Evolutionary conservation across 2,888 invertebrate species (phyloP).

Genomic region (Stramonita haemastoma): DNA sequence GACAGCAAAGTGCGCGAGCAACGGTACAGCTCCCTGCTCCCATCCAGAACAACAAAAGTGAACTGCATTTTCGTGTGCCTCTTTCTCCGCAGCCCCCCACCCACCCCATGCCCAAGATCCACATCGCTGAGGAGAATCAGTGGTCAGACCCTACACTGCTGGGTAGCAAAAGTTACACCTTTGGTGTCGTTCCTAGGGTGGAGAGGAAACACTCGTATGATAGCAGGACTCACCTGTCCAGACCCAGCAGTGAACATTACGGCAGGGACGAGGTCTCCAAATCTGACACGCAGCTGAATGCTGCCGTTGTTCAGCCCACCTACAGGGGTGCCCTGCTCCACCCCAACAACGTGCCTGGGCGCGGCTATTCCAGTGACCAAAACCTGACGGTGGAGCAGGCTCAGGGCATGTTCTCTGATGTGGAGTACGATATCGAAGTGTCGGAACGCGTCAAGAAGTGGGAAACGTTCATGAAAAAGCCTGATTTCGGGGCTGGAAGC

Average conservation of each 20-base stretch:
- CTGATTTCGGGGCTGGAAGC: constrained; percentile 3
- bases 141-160: constrained; percentile 21
- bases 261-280: constrained; percentile 62
- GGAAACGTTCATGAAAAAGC: constrained; percentile 67
- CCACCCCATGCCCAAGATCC: constrained; percentile 40
- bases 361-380: constrained; percentile 53
- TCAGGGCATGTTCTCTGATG: constrained; percentile 72
- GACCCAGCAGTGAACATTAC: constrained; percentile 46
- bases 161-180: constrained; percentile 28
- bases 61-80: constrained; percentile 47
- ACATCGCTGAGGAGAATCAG: constrained; percentile 45
- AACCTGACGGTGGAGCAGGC: constrained; percentile 50
- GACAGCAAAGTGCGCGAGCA: constrained; percentile 18
- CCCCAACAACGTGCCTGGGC: constrained; percentile 45
- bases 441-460: constrained; percentile 72
- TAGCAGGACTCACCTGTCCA: constrained; percentile 36
- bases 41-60: constrained; percentile 39
- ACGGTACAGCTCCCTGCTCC: constrained; percentile 12
- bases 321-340: constrained; percentile 45
- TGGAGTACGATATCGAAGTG: constrained; percentile 72
- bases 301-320: constrained; percentile 46
- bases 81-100: constrained; percentile 14
- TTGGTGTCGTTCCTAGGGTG: constrained; percentile 26
- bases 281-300: constrained; percentile 67
- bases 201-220: constrained; percentile 51